Conservation (phyloP, 2,113 vertebrate genomes). For the Ameiurus melas region DNA sequence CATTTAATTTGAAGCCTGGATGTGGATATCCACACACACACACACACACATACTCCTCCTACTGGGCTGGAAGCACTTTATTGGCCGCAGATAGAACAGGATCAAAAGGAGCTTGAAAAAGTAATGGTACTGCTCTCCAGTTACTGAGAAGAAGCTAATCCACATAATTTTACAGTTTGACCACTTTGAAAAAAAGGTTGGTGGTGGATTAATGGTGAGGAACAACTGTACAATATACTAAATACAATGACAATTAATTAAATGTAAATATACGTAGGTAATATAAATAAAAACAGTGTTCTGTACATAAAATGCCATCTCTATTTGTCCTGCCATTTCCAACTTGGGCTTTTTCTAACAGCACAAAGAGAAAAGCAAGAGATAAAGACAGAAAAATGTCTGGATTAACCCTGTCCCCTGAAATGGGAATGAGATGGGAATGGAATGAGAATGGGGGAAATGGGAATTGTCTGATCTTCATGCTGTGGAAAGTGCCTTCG, state of each 20-base stretch:
- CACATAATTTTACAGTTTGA: not conserved
- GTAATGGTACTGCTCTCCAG: not conserved
- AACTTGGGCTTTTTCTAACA: not conserved
- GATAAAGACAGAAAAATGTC: conserved; percentile 2
- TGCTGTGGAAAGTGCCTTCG: too few relatives aligned
- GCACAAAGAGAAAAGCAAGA: not conserved
- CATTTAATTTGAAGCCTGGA: conserved; percentile 24
- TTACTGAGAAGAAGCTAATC: conserved; percentile 11
- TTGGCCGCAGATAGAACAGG: not conserved
- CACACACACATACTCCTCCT: conserved; percentile 2
- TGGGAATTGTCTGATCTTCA: too few relatives aligned
- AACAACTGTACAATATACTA: not conserved
- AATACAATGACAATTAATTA: not conserved
- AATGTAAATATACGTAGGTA: not conserved
- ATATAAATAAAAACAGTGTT: not conserved
- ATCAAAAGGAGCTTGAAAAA: conserved; percentile 12
- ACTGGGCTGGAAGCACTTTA: conserved; percentile 4
- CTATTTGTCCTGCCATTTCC: conserved; percentile 21
- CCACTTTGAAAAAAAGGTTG: not conserved
- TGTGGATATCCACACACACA: not conserved
- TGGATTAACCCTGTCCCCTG: too few relatives aligned
- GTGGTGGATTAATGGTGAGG: not conserved
- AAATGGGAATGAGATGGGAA: too few relatives aligned
- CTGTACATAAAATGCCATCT: not conserved
- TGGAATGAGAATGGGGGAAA: too few relatives aligned